A percentile compares a stretch with the other conserved stretches of the same genome.
Evolutionary conservation across 2,797 vertebrate species (phyloP).

Genomic region (Gadopsis marmoratus): DNA sequence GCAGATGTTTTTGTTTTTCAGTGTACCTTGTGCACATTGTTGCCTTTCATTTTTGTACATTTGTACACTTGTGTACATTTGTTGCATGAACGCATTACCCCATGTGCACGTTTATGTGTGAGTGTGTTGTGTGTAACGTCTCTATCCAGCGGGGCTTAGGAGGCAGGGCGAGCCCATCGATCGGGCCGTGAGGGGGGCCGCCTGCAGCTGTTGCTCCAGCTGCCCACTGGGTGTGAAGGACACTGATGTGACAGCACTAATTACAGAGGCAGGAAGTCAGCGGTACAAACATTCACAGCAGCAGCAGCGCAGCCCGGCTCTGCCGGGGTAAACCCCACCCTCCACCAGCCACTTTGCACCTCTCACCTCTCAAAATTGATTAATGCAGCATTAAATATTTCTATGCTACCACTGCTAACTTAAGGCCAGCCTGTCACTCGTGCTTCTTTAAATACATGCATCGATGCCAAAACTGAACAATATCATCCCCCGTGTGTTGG

Average conservation of each 20-base stretch:
- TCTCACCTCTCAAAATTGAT: slow-evolving; percentile 19
- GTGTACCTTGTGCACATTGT: not conserved
- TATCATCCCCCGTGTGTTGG: not conserved
- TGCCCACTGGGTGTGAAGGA: slow-evolving; percentile 86
- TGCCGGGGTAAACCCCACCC: slow-evolving; percentile 9
- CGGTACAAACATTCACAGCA: slow-evolving; percentile 47
- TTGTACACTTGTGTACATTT: slow-evolving; percentile 6
- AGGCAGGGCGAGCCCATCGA: slow-evolving; percentile 70
- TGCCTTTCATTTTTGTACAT: not conserved
- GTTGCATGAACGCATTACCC: slow-evolving; percentile 20
- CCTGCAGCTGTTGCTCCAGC: slow-evolving; percentile 63
- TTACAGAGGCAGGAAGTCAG: slow-evolving; percentile 81
- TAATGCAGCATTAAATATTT: not conserved
- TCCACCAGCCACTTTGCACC: slow-evolving; percentile 41
- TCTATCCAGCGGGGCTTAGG: slow-evolving; percentile 38
- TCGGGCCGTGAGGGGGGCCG: slow-evolving; percentile 39
- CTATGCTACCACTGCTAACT: not conserved
- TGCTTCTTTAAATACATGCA: not conserved
- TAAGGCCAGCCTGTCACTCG: not conserved
- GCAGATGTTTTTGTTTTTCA: not conserved
- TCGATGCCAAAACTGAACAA: not conserved
- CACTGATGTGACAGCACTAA: slow-evolving; percentile 85
- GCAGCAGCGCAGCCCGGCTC: slow-evolving; percentile 40
- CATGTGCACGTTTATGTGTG: slow-evolving; percentile 10
- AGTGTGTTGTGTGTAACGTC: not conserved